phyloP scores from a whole-genome alignment of 2,797 vertebrate genomes.

The Gorsachius magnificus region DNA sequence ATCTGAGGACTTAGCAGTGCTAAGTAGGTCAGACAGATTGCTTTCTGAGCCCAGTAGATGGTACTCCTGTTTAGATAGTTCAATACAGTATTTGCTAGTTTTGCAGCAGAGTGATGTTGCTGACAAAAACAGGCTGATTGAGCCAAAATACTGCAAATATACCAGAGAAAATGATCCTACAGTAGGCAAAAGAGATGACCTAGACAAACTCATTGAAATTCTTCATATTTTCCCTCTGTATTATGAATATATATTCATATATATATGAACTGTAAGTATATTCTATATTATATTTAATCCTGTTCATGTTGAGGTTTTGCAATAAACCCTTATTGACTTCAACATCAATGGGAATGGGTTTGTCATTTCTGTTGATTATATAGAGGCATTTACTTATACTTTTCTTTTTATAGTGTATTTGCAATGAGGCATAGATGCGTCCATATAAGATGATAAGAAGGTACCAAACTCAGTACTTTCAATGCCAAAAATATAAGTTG shows the following conservation, averaged over 20 bases:
- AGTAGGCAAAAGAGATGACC: neutral
- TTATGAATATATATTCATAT: neutral
- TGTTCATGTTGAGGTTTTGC: neutral
- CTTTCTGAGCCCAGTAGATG: conserved; percentile 63
- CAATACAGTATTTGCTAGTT: neutral
- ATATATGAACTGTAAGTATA: neutral
- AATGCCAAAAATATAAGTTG: neutral
- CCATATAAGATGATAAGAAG: neutral
- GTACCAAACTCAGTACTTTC: neutral
- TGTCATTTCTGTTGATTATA: conserved; percentile 12
- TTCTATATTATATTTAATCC: neutral
- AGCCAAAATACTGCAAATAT: neutral
- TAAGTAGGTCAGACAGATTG: conserved; percentile 54
- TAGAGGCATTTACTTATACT: neutral
- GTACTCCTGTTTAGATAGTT: conserved; percentile 65
- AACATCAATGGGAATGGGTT: neutral
- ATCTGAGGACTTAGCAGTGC: neutral
- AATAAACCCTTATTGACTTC: conserved; percentile 17
- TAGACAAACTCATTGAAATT: neutral
- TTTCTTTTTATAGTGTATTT: conserved; percentile 19
- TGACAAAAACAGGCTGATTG: neutral
- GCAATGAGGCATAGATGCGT: neutral
- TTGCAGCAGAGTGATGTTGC: neutral
- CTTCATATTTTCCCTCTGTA: neutral
- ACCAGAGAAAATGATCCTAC: neutral